These are phyloP conservation scores for Drosophila affinis DNA, from an alignment of 2,888 invertebrate species.

Conservation along the genomic window DNA sequence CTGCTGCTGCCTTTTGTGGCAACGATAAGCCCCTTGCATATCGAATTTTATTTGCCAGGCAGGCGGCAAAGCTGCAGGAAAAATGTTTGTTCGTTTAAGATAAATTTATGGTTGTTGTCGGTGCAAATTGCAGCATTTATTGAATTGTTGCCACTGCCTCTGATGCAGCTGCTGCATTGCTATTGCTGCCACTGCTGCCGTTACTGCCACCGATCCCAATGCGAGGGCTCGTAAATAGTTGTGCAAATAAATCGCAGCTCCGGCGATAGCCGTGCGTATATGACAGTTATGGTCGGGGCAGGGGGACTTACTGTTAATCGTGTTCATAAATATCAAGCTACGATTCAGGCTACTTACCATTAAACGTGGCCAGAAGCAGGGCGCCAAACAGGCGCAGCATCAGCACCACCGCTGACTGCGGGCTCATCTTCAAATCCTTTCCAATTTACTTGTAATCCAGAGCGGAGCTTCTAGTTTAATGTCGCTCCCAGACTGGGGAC, in stretches of 20 bases:
- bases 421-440: constrained; percentile 79
- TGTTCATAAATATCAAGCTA: constrained; percentile 63
- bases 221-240: constrained; percentile 67
- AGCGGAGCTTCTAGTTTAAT: constrained; percentile 56
- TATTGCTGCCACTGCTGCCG: not conserved
- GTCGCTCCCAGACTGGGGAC: constrained; percentile 35
- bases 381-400: constrained; percentile 43
- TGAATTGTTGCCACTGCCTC: constrained; percentile 59
- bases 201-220: constrained; percentile 37
- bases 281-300: constrained; percentile 42
- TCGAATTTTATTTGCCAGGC: constrained; percentile 64
- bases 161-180: no score
- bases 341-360: constrained; percentile 55
- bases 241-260: constrained; percentile 65
- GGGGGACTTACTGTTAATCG: constrained; percentile 57
- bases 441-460: constrained; percentile 73
- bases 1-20: constrained; percentile 63
- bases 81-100: constrained; percentile 78
- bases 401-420: constrained; percentile 13
- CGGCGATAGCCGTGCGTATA: constrained; percentile 57
- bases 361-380: constrained; percentile 49
- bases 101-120: constrained; percentile 77
- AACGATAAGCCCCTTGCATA: constrained; percentile 69
- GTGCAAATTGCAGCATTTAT: constrained; percentile 76
- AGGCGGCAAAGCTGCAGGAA: constrained; percentile 67